Evolutionary conservation across 1,140 invertebrate genomes (phyloP), one percentile per base, ranked within the genome.

Genomic region (Saxidomus purpurata): DNA sequence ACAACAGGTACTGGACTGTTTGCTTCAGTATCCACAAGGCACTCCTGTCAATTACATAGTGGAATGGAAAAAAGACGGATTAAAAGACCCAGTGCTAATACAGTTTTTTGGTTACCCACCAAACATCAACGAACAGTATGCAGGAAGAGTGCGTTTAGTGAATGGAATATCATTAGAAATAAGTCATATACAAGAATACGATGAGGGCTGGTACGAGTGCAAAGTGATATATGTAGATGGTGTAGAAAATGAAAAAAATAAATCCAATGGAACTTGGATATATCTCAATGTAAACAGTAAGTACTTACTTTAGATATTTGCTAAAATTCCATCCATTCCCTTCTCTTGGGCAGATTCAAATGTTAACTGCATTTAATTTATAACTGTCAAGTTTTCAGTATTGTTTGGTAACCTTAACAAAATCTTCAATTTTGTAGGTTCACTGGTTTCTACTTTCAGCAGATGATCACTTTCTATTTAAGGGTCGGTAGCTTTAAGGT

Each of bases 191-290:
- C 97, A 97, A 85, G 98, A 99, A 95, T 97, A 97, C 92, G 98
- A 99, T 96, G 98, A 99, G 96, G 98, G 98, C 94, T 99, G 98
- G 98, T 99, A 99, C 97, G 98, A 99, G 96, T 99, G 98, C 96
- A 98, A 98, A 96, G 98, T 99, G 95, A 98, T 98, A 95, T 99
- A 99, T 96, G 97, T 99, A 96, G 99, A 99, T 96, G 97, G 98
- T 91, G 98, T 98, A 90, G 98, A 98, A 96, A 97, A 97, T 97
- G 97, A 96, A 98, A 98, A 96, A 38, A 76, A 63, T 34, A 77
- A 87, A 52, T 40, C 40, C 98, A 99, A 97, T 96, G 98, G 98
- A 92, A 99, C 98, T 94, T 99, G 98, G 98, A 98, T 99, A 96
- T 98, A 99, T 96, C 97, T 99, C 95, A 98, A 99, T 96, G 98